Evolutionary conservation across 2,888 invertebrate genomes (phyloP).

Genomic region (Malacosoma neustria): DNA sequence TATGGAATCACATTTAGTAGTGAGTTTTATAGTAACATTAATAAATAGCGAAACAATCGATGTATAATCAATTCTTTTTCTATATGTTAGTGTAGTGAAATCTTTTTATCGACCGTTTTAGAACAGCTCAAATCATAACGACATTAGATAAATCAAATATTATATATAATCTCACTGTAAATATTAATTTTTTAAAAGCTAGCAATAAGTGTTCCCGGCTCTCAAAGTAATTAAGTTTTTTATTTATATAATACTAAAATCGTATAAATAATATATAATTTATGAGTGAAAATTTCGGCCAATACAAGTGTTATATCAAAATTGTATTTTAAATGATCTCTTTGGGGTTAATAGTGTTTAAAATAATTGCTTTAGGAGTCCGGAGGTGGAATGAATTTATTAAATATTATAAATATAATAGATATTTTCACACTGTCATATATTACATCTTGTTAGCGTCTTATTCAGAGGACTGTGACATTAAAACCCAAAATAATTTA

Average conservation of each 20-base stretch:
- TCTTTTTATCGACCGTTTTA: slow-evolving; percentile 34
- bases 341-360: slow-evolving; percentile 60
- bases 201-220: slow-evolving; percentile 69
- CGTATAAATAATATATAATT: slow-evolving; percentile 41
- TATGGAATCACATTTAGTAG: slow-evolving; percentile 20
- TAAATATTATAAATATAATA: slow-evolving; percentile 59
- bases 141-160: slow-evolving; percentile 68
- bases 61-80: slow-evolving; percentile 12
- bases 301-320: slow-evolving; percentile 66
- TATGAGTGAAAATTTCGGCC: slow-evolving; percentile 63
- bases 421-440: slow-evolving; percentile 73
- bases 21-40: slow-evolving; percentile 17
- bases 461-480: no score
- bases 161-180: slow-evolving; percentile 66
- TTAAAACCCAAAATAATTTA: slow-evolving; percentile 20
- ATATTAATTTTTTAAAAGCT: slow-evolving; percentile 53
- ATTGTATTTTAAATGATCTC: slow-evolving; percentile 74
- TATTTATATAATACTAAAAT: slow-evolving; percentile 52
- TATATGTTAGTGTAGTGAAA: slow-evolving; percentile 28
- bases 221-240: slow-evolving; percentile 71
- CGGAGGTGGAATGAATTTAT: slow-evolving; percentile 71
- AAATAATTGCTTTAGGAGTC: slow-evolving; percentile 72
- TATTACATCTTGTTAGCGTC: slow-evolving; percentile 41
- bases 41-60: slow-evolving; percentile 6
- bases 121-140: slow-evolving; percentile 67